phyloP scores from a whole-genome alignment of 2,888 invertebrate species.

The Phrixothrix hirtus region DNA sequence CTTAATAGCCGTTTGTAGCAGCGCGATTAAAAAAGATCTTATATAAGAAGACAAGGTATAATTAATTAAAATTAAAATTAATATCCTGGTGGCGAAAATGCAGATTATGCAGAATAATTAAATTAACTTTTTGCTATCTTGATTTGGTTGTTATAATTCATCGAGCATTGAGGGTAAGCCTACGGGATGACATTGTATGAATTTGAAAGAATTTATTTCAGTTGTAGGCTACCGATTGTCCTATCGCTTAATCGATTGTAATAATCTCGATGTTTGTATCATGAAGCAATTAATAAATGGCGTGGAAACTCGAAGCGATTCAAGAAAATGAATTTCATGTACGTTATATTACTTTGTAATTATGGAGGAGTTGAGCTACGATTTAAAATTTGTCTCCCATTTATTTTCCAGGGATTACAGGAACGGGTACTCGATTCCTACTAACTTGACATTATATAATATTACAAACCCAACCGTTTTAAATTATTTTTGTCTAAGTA shows the following conservation, averaged over 20 bases:
- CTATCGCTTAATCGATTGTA: slow-evolving; percentile 26
- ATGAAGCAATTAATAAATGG: slow-evolving; percentile 35
- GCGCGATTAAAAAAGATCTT: neutral
- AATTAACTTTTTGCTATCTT: slow-evolving; percentile 16
- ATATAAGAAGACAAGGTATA: neutral
- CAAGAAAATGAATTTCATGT: slow-evolving; percentile 19
- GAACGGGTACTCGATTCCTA: neutral
- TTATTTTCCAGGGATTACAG: slow-evolving; percentile 6
- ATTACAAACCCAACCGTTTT: neutral
- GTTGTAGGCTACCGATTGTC: slow-evolving; percentile 22
- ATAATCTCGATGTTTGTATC: slow-evolving; percentile 30
- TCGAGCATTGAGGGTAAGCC: slow-evolving; percentile 8
- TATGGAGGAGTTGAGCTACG: slow-evolving; percentile 13
- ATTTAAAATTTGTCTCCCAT: slow-evolving; percentile 14
- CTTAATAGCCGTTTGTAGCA: neutral
- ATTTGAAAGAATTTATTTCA: slow-evolving; percentile 25
- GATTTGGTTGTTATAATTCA: slow-evolving; percentile 12
- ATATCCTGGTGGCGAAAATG: slow-evolving; percentile 4
- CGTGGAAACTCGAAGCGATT: slow-evolving; percentile 30
- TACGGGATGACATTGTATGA: slow-evolving; percentile 18
- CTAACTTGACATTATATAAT: no score
- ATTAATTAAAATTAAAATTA: slow-evolving; percentile 1
- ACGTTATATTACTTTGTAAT: slow-evolving; percentile 27
- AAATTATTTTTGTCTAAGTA: neutral
- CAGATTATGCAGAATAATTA: slow-evolving; percentile 17